phyloP scores from a whole-genome alignment of 2,888 invertebrate genomes.

The Trissoscelio sp. region DNA sequence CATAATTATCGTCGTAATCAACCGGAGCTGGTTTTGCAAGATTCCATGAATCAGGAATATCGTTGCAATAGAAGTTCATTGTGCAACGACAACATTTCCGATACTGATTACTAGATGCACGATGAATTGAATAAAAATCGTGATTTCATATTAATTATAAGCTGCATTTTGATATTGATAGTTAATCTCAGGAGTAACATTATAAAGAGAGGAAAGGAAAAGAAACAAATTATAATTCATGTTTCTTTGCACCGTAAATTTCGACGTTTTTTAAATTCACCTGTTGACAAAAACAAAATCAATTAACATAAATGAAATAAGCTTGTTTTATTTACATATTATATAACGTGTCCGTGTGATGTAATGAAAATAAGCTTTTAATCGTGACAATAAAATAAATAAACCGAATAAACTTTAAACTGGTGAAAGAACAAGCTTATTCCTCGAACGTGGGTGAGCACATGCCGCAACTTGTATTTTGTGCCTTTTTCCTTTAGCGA shows the following conservation, averaged over 20 bases:
- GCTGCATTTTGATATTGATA: constrained; percentile 9
- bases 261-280: constrained; percentile 3
- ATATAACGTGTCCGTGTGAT: not conserved
- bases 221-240: not conserved
- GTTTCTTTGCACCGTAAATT: constrained; percentile 2
- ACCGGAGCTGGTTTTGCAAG: constrained; percentile 62
- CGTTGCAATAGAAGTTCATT: constrained; percentile 59
- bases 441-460: constrained; percentile 61
- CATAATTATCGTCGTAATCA: constrained; percentile 63
- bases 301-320: not conserved
- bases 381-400: constrained; percentile 17
- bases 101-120: constrained; percentile 61
- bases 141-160: constrained; percentile 56
- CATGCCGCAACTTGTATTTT: constrained; percentile 35
- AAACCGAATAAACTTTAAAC: constrained; percentile 14
- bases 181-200: constrained; percentile 11
- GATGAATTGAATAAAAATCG: constrained; percentile 56
- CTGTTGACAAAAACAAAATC: constrained; percentile 4
- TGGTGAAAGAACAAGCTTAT: constrained; percentile 38
- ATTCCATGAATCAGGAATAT: constrained; percentile 64
- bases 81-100: constrained; percentile 62
- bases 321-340: constrained; percentile 15
- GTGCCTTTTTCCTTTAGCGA: constrained; percentile 40
- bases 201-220: not conserved
- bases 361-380: constrained; percentile 19